A percentile compares a stretch with the other conserved stretches of the same genome.
Evolutionary conservation across 2,888 invertebrate species (phyloP).

Genomic region (Melieria omissa): DNA sequence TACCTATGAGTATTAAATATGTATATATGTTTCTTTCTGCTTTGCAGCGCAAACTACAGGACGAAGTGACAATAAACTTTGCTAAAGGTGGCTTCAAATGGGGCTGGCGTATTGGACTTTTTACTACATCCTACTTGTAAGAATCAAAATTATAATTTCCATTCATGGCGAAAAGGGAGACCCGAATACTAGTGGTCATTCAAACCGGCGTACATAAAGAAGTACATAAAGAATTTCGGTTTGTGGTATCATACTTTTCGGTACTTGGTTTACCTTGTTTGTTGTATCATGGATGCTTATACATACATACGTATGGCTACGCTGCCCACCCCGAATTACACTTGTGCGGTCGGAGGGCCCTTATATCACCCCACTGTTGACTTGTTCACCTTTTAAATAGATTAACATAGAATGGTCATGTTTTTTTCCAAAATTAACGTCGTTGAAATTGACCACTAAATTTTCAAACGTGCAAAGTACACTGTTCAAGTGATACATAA

Average conservation of each 20-base stretch:
- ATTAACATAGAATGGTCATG: no score
- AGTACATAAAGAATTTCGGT: background rate
- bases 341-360: no score
- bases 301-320: background rate
- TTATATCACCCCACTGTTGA: no score
- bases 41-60: constrained; percentile 76
- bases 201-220: background rate
- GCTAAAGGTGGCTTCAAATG: constrained; percentile 78
- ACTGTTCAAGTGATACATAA: no score
- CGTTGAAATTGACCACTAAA: no score
- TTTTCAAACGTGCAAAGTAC: background rate
- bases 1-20: background rate
- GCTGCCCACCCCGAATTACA: no score
- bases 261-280: no score
- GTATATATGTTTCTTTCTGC: constrained; percentile 14
- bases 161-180: no score
- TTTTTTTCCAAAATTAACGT: no score
- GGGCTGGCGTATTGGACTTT: constrained; percentile 76
- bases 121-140: constrained; percentile 78
- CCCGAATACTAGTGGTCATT: no score
- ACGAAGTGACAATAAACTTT: constrained; percentile 76
- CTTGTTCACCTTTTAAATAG: no score
- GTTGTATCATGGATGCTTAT: no score
- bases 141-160: constrained; percentile 41
- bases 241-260: background rate